Evolutionary conservation across 2,113 vertebrate species (phyloP).

Genomic region (Deroptyus accipitrinus): DNA sequence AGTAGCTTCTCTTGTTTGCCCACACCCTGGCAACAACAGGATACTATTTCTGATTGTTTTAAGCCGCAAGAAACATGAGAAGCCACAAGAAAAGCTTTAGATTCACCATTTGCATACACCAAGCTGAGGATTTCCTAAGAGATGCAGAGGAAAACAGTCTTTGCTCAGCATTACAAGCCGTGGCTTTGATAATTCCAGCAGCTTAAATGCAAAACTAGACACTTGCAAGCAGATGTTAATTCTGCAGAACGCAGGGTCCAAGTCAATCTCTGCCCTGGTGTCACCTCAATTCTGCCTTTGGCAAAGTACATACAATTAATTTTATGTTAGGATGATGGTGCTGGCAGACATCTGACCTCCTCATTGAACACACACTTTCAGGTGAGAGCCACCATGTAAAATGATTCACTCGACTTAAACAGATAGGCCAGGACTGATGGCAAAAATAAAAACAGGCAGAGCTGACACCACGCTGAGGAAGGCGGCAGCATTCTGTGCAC

Average conservation of each 20-base stretch:
- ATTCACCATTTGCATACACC: rapidly evolving
- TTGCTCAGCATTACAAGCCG: neutral
- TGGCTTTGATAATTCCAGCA: neutral
- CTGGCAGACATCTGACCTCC: neutral
- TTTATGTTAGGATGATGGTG: neutral
- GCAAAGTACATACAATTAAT: neutral
- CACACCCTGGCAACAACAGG: neutral
- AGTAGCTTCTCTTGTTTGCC: neutral
- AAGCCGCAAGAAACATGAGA: neutral
- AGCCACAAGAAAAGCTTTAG: neutral
- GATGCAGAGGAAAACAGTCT: neutral
- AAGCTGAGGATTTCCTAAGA: neutral
- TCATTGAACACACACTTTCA: neutral
- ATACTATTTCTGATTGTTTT: neutral
- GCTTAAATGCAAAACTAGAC: neutral
- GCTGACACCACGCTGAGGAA: rapidly evolving
- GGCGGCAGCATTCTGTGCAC: neutral
- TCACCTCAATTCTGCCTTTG: neutral
- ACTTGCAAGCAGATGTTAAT: neutral
- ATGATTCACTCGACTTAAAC: neutral
- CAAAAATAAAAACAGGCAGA: neutral
- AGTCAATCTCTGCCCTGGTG: neutral
- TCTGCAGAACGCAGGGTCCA: neutral
- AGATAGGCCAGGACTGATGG: neutral
- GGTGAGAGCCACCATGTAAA: neutral